These are phyloP conservation scores for Aurelia sp. DNA, from an alignment of 30 jellyfish, hydroid and myxozoan species.

Conservation along the genomic window DNA sequence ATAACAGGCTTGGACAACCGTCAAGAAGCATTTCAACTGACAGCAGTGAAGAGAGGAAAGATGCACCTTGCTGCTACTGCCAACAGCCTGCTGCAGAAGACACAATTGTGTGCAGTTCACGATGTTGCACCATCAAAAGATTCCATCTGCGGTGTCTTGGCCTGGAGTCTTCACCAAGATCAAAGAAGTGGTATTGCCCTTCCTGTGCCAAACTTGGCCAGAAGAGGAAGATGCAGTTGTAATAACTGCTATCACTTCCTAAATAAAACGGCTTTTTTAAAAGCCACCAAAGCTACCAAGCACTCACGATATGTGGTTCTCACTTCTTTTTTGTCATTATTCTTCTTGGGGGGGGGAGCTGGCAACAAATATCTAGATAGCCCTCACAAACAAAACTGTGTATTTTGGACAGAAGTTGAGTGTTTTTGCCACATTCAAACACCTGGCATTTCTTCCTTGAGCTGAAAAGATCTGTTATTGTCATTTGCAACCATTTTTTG, in stretches of 20 bases:
- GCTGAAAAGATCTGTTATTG: too few relatives aligned
- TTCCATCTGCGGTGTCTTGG: not conserved
- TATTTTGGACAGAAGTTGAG: too few relatives aligned
- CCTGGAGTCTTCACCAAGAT: not conserved
- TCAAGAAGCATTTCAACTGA: not conserved
- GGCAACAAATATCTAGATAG: too few relatives aligned
- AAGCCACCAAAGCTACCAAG: not conserved
- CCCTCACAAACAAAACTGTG: too few relatives aligned
- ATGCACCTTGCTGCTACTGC: not conserved
- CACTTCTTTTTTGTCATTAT: too few relatives aligned
- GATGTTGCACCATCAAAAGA: not conserved
- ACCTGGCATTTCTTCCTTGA: too few relatives aligned
- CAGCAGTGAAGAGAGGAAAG: not conserved
- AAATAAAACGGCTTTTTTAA: not conserved
- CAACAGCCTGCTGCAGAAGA: not conserved
- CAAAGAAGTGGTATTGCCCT: not conserved
- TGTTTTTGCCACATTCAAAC: too few relatives aligned
- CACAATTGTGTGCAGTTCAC: not conserved
- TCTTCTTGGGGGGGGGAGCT: too few relatives aligned
- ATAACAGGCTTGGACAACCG: not conserved
- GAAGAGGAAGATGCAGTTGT: not conserved
- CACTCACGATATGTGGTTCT: too few relatives aligned
- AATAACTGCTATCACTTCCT: not conserved
- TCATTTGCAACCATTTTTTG: too few relatives aligned
- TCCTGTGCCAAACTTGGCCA: slow-evolving; percentile 3